Base-by-base conservation (phyloP, 2,797 vertebrate species). In the Trematocara caparti region DNA sequence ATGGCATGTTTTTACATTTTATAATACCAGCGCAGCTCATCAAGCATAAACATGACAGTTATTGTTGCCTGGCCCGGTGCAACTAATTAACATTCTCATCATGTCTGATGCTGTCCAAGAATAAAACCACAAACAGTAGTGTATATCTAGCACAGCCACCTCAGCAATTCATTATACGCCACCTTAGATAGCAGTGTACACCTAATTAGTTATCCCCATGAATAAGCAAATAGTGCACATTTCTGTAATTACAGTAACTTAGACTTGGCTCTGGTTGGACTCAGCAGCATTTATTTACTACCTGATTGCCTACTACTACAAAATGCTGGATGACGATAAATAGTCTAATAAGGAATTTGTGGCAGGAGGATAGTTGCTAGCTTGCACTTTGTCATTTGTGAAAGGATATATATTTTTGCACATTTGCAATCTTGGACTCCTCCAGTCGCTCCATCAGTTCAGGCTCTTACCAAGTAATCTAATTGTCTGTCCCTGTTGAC, bases 1-100 rank as follows among this genome's bases (percentile, higher is more conserved):
- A 81, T 81, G 76, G 15, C 69, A 57, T 81, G 51, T 86, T 80
- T 55, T 36, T 36, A 43, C 21, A 27, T 45, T 30, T 69, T 69
- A 69, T 45, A 71, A 78, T 72, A 66, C 47, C 50, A 4, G 49
- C 64, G 64, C 79, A 86, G 73, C 83, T 86, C 84, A 51, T 85
- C 83, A 73, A 77, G 74, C 81, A 48, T 27, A 69, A 80, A 73
- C 78, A 64, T 55, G 36, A 74, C 74, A 86, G 82, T 59, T 79
- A 73, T 86, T 77, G 86, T 62, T 75, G 32, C 57, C 76, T 51
- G 64, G 47, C 36, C 72, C 47, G 24, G 40, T 83, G 36, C 30
- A 75, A 50, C 47, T 36, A 80, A 83, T 90, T 89, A 81, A 48
- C 66, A 90, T 85, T 75, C 86, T 40, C 82, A 74, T 83, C 53